phyloP scores from a whole-genome alignment of 2,888 invertebrate genomes.

The Callyntrura sp. region DNA sequence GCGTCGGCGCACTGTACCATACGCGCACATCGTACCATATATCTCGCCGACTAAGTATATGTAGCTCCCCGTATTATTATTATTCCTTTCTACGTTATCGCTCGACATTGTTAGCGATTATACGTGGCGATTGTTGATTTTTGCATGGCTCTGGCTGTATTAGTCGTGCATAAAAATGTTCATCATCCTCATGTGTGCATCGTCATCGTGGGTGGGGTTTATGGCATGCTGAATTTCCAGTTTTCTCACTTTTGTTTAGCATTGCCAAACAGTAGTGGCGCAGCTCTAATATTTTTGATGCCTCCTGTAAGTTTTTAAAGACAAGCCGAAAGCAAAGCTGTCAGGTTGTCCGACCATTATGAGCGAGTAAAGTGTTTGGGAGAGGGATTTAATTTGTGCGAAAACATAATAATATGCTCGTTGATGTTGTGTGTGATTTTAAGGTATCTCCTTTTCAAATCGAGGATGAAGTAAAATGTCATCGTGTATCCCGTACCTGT shows the following conservation, averaged over 20 bases:
- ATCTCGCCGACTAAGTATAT: background rate
- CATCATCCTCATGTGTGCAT: slow-evolving; percentile 8
- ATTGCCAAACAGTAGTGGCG: slow-evolving; percentile 36
- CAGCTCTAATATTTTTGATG: slow-evolving; percentile 30
- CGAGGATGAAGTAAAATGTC: background rate
- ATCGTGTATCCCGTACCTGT: background rate
- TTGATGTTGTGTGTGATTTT: slow-evolving; percentile 28
- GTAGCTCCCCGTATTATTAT: background rate
- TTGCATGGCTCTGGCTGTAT: slow-evolving; percentile 5
- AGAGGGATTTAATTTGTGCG: slow-evolving; percentile 65
- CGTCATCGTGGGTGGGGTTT: slow-evolving; percentile 75
- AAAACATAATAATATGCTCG: slow-evolving; percentile 47
- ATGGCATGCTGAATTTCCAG: slow-evolving; percentile 76
- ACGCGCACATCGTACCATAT: background rate
- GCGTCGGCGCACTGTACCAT: background rate
- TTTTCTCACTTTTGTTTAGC: slow-evolving; percentile 64
- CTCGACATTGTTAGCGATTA: slow-evolving; percentile 9
- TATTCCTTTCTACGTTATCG: background rate
- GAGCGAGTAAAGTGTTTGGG: slow-evolving; percentile 46
- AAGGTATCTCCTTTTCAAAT: background rate
- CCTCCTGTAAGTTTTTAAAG: slow-evolving; percentile 36
- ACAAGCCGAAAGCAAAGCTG: slow-evolving; percentile 9
- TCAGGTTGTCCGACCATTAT: slow-evolving; percentile 24
- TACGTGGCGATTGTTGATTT: slow-evolving; percentile 31
- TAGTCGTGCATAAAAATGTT: background rate